Evolutionary conservation across 2,113 vertebrate species (phyloP), one percentile per base, ranked within the genome.

Genomic region (Thunnus thynnus): DNA sequence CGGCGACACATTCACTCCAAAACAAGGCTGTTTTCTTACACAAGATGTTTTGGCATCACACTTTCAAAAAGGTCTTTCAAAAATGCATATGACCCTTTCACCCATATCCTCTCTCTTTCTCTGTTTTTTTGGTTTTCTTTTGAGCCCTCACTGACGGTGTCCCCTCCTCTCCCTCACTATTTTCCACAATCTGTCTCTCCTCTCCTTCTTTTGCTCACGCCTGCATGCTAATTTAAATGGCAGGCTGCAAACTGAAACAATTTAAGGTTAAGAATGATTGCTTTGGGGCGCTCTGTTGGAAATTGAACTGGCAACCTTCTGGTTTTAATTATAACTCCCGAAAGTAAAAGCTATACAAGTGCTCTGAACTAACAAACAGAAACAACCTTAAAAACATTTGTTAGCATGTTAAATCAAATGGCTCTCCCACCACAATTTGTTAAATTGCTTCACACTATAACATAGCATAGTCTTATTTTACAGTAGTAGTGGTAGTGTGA

Each of bases 41-140:
- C 63, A 22, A 78, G 78, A 82, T 89, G 85, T 93, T 88, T 91
- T 82, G 76, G 75, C 51, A 61, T 67, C 10, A 14, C 57, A 51
- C 73, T 41, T 84, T 90, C 71, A 90, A 91, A 92, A 85, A 83
- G 74, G 11, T 72, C 85, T 89, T 92, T 92, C 61, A 91, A 87
- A 84, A 72, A 56, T 25, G 20, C 5, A 2, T 66, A 57, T 91
- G 84, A 90, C 88, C 87, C 76, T 79, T 91, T 88, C 73, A 84
- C 88, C 77, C 32, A 78, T 8, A 51, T 85, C 78, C 66, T 20
- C 46, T 51, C 72, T 58, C 4, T 62, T 10, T 65, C n/a, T 65
- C 9, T 71, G n/a, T 54, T 67, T 30, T 66, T 16, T 65, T 30
- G 32, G 61, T 22, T 62, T 16, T 73, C 10, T 17, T n/a, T 13